Percentiles rank a stretch among this genome's conserved stretches.
These are phyloP conservation scores for Tricholaema leucomelas DNA, from an alignment of 2,113 vertebrate species.

Conservation along the genomic window DNA sequence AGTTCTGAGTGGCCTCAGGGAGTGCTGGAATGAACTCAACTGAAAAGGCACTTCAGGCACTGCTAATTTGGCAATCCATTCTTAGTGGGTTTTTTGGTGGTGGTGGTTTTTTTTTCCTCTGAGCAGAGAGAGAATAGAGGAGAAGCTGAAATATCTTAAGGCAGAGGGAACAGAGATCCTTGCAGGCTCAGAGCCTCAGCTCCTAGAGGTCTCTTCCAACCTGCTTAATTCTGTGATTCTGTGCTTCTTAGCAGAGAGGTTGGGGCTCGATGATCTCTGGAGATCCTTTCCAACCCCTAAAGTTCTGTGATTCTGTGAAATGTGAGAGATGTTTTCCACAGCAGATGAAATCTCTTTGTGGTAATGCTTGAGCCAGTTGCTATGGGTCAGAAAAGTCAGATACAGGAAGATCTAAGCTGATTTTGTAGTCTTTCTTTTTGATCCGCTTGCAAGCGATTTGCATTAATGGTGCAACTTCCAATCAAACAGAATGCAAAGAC, in stretches of 20 bases:
- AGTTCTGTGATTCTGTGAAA: not conserved
- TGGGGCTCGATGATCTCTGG: no score
- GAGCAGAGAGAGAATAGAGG: not conserved
- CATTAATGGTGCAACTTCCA: slow-evolving; percentile 3
- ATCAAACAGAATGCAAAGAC: slow-evolving; percentile 18
- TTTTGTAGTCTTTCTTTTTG: not conserved
- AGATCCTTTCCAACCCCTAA: no score
- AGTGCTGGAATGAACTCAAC: slow-evolving; percentile 11
- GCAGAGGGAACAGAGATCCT: not conserved
- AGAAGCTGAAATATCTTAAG: not conserved
- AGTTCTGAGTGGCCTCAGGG: slow-evolving; percentile 42
- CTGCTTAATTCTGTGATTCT: no score
- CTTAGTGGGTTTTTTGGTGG: not conserved
- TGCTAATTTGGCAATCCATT: slow-evolving; percentile 8
- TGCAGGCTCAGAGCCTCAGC: not conserved
- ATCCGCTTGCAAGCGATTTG: not conserved
- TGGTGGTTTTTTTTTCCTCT: not conserved
- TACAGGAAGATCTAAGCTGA: not conserved
- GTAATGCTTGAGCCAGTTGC: not conserved
- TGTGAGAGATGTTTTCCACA: not conserved
- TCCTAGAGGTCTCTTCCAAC: no score
- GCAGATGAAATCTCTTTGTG: not conserved
- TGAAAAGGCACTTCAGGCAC: slow-evolving; percentile 23
- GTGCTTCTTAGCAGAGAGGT: no score
- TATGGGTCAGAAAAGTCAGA: slow-evolving; percentile 5